Percentiles rank a stretch among this genome's conserved stretches.
These are phyloP conservation scores for Falcaria lacertinaria DNA, from an alignment of 2,888 invertebrate species.

Conservation along the genomic window DNA sequence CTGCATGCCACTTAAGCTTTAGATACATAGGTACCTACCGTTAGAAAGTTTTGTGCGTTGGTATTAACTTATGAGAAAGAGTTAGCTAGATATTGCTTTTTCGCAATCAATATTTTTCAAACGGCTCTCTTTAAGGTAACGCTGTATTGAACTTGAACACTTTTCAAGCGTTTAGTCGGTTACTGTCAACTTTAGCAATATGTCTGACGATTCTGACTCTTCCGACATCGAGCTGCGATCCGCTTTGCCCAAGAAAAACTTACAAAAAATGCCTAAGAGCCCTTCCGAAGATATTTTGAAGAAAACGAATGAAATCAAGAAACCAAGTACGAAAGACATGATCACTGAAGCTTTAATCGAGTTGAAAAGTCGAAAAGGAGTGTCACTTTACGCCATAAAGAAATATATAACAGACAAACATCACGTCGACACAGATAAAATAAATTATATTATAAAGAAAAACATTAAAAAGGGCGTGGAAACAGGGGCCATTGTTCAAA, in stretches of 20 bases:
- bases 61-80: neutral
- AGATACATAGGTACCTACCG: too few relatives aligned
- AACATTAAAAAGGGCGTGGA: slow-evolving; percentile 49
- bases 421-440: slow-evolving; percentile 44
- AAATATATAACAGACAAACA: slow-evolving; percentile 52
- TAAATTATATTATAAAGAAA: slow-evolving; percentile 54
- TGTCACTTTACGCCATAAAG: slow-evolving; percentile 61
- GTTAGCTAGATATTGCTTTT: neutral
- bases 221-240: slow-evolving; percentile 38
- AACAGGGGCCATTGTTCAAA: slow-evolving; percentile 50
- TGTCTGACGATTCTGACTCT: slow-evolving; percentile 20
- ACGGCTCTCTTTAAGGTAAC: slow-evolving; percentile 28
- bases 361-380: slow-evolving; percentile 53
- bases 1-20: slow-evolving; percentile 6
- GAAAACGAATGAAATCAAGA: slow-evolving; percentile 34
- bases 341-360: slow-evolving; percentile 46
- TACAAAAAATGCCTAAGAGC: slow-evolving; percentile 23
- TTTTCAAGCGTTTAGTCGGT: slow-evolving; percentile 1
- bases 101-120: too few relatives aligned
- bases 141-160: slow-evolving; percentile 9
- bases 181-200: slow-evolving; percentile 8
- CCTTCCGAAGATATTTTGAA: slow-evolving; percentile 26
- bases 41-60: too few relatives aligned
- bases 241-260: slow-evolving; percentile 24
- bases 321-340: slow-evolving; percentile 53